These are phyloP conservation scores for Thaumatotibia leucotreta DNA, from an alignment of 1,140 invertebrate genomes.

Conservation along the genomic window DNA sequence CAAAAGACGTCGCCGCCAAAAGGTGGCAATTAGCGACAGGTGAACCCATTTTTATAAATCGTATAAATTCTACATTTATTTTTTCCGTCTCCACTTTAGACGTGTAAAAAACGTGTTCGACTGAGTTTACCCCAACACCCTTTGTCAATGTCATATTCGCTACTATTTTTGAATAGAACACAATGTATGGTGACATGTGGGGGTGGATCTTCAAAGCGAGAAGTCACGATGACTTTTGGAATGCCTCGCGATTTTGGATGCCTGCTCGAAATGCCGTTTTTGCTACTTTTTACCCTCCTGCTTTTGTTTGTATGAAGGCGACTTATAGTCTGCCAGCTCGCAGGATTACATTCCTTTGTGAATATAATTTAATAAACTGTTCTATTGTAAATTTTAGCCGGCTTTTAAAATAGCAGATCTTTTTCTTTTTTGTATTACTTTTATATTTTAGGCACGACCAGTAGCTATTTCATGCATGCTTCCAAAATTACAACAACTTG, in stretches of 20 bases:
- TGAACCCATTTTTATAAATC: slow-evolving; percentile 49
- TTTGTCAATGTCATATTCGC: slow-evolving; percentile 67
- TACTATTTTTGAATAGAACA: slow-evolving; percentile 59
- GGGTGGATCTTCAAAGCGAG: slow-evolving; percentile 35
- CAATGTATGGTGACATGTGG: slow-evolving; percentile 63
- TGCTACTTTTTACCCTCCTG: slow-evolving; percentile 32
- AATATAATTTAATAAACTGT: slow-evolving; percentile 33
- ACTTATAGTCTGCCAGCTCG: slow-evolving; percentile 46
- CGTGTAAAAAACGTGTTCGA: slow-evolving; percentile 41
- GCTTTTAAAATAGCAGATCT: not conserved
- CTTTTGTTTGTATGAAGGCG: slow-evolving; percentile 54
- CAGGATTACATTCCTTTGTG: slow-evolving; percentile 22
- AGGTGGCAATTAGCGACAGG: slow-evolving; percentile 74
- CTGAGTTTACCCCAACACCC: slow-evolving; percentile 58
- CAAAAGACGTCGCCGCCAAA: slow-evolving; percentile 64
- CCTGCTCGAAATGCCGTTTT: slow-evolving; percentile 33
- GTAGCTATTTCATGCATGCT: too few relatives aligned
- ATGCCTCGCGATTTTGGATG: slow-evolving; percentile 26
- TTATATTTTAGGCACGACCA: not conserved
- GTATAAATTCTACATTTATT: slow-evolving; percentile 62
- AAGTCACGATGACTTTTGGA: slow-evolving; percentile 63
- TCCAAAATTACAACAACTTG: too few relatives aligned
- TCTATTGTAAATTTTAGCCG: not conserved
- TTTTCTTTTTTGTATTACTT: not conserved
- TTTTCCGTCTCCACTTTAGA: slow-evolving; percentile 38